A percentile compares a stretch with the other conserved stretches of the same genome.
Evolutionary conservation across 2,888 invertebrate genomes (phyloP).

Genomic region (Melanotus villosus): DNA sequence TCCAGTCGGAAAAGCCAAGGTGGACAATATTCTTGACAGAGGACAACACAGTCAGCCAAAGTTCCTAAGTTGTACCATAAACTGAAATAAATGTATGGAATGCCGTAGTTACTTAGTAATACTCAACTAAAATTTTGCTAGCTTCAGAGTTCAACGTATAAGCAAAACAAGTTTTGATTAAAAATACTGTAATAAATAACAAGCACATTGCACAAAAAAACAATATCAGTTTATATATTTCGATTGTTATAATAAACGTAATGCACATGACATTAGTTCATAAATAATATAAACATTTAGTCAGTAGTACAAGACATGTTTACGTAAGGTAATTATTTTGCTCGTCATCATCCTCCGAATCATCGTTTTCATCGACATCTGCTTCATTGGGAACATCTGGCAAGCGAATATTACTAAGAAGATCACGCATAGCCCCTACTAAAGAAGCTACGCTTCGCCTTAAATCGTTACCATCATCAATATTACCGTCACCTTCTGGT

Average conservation of each 20-base stretch:
- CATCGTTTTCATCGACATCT: conserved; percentile 70
- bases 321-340: conserved; percentile 68
- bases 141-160: too few relatives aligned
- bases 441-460: conserved; percentile 77
- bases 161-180: conserved; percentile 3
- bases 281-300: conserved; percentile 28
- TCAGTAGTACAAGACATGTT: conserved; percentile 33
- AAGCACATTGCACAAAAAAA: conserved; percentile 19
- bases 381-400: conserved; percentile 73
- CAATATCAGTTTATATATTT: conserved; percentile 26
- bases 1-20: too few relatives aligned
- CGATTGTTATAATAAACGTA: conserved; percentile 16
- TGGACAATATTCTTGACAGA: too few relatives aligned
- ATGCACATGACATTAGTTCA: conserved; percentile 32
- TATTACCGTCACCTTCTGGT: conserved; percentile 62
- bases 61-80: too few relatives aligned
- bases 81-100: too few relatives aligned
- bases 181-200: conserved; percentile 21
- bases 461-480: conserved; percentile 69
- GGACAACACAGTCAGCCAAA: too few relatives aligned
- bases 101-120: too few relatives aligned
- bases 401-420: conserved; percentile 76
- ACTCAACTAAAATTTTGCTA: too few relatives aligned
- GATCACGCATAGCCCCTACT: conserved; percentile 81
- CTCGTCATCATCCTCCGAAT: conserved; percentile 69